phyloP scores from a whole-genome alignment of 1,140 invertebrate species.

The Cyphomyrmex costatus region DNA sequence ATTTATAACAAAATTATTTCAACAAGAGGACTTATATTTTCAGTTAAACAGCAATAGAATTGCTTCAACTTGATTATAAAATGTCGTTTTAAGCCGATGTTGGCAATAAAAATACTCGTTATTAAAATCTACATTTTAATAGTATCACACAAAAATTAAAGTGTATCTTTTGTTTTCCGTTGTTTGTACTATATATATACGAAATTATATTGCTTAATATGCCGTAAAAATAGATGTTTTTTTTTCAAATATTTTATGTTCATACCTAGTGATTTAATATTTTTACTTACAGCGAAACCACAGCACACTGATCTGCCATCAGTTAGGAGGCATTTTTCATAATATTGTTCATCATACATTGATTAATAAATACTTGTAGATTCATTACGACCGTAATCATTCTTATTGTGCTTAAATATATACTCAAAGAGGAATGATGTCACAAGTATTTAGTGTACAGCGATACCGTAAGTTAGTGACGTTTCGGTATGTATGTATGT shows the following conservation, averaged over 20 bases:
- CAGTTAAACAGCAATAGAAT: constrained; percentile 46
- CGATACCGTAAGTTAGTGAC: constrained; percentile 45
- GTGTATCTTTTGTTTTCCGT: constrained; percentile 46
- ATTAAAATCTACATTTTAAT: constrained; percentile 57
- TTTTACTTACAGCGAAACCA: constrained; percentile 86
- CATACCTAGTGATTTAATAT: constrained; percentile 78
- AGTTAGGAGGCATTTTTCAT: constrained; percentile 85
- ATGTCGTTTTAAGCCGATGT: constrained; percentile 15
- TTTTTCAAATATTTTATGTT: constrained; percentile 51
- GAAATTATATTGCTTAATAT: constrained; percentile 46
- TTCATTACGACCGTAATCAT: constrained; percentile 82
- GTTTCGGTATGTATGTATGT: constrained; percentile 48
- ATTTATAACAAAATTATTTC: constrained; percentile 43
- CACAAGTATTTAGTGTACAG: constrained; percentile 62
- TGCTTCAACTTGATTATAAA: constrained; percentile 31
- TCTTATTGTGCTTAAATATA: constrained; percentile 80
- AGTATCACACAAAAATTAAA: constrained; percentile 42
- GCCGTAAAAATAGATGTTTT: constrained; percentile 58
- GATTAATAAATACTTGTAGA: constrained; percentile 81
- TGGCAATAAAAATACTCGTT: constrained; percentile 55
- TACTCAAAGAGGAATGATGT: constrained; percentile 78
- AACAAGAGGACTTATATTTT: constrained; percentile 19
- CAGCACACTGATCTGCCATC: constrained; percentile 86
- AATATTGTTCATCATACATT: constrained; percentile 85
- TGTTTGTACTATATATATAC: constrained; percentile 35